Conservation (phyloP, 2,113 vertebrate genomes). For the Xiphias gladius region DNA sequence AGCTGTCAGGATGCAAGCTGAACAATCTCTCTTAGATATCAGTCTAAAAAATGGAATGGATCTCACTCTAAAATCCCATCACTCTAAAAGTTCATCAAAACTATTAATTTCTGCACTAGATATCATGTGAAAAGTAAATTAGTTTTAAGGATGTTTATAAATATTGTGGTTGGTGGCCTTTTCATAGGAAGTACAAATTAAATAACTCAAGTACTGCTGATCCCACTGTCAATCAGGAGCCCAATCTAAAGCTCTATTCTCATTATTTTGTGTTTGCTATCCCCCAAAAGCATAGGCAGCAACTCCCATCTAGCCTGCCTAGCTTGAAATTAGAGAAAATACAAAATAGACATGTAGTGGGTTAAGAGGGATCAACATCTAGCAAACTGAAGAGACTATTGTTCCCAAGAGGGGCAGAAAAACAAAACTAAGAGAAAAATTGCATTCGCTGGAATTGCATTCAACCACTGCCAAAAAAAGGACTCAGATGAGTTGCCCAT, state of each 20-base stretch:
- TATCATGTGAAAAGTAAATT: neutral
- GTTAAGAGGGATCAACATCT: neutral
- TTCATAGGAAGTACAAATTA: neutral
- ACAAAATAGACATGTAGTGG: neutral
- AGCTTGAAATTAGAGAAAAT: conserved; percentile 15
- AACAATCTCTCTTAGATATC: neutral
- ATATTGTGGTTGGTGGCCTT: neutral
- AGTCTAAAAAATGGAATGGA: neutral
- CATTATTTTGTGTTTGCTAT: conserved; percentile 4
- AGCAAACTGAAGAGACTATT: neutral
- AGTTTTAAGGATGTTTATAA: neutral
- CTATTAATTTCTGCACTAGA: neutral
- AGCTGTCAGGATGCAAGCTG: neutral
- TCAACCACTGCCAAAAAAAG: neutral
- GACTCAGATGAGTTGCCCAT: neutral
- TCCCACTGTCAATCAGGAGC: neutral
- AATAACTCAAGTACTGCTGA: neutral
- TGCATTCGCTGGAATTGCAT: neutral
- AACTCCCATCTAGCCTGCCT: neutral
- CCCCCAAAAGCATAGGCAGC: neutral
- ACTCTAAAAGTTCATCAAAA: neutral
- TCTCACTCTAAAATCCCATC: neutral
- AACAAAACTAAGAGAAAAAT: neutral
- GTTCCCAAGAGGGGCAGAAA: neutral
- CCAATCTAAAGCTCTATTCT: neutral